Evolutionary conservation across 2,113 vertebrate species (phyloP).

Genomic region (Parotia lawesii): DNA sequence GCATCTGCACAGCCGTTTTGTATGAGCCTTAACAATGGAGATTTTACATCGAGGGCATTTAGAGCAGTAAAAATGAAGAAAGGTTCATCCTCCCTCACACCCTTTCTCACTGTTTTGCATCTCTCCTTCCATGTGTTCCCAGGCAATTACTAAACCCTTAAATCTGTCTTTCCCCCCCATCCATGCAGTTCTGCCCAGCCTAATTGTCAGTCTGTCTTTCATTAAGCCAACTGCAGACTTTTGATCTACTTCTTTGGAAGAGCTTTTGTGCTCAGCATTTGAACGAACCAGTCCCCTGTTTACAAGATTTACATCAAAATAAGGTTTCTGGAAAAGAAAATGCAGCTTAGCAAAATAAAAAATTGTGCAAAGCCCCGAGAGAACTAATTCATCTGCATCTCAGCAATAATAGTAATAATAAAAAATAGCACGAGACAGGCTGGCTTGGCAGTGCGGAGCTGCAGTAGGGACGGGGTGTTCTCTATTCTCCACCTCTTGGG

Average conservation of each 20-base stretch:
- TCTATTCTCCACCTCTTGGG: neutral
- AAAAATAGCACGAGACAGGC: neutral
- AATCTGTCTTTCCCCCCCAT: neutral
- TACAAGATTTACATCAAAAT: conserved; percentile 60
- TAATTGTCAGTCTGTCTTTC: conserved; percentile 23
- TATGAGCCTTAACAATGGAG: neutral
- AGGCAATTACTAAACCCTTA: neutral
- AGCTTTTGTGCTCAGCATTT: conserved; percentile 24
- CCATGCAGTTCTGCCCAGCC: neutral
- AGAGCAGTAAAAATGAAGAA: neutral
- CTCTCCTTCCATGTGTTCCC: neutral
- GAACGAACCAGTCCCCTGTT: conserved; percentile 31
- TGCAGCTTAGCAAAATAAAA: conserved; percentile 52
- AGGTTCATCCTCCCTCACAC: neutral
- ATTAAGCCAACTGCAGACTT: conserved; percentile 28
- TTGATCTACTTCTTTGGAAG: conserved; percentile 18
- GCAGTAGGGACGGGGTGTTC: neutral
- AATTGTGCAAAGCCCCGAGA: conserved; percentile 24
- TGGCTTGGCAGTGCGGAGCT: neutral
- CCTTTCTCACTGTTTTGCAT: neutral
- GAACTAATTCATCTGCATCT: conserved; percentile 20
- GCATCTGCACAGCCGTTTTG: neutral
- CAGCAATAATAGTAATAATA: neutral
- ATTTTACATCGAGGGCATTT: neutral
- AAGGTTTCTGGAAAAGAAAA: conserved; percentile 41